Evolutionary conservation across 2,113 vertebrate species (phyloP).

Genomic region (Erythrolamprus reginae): DNA sequence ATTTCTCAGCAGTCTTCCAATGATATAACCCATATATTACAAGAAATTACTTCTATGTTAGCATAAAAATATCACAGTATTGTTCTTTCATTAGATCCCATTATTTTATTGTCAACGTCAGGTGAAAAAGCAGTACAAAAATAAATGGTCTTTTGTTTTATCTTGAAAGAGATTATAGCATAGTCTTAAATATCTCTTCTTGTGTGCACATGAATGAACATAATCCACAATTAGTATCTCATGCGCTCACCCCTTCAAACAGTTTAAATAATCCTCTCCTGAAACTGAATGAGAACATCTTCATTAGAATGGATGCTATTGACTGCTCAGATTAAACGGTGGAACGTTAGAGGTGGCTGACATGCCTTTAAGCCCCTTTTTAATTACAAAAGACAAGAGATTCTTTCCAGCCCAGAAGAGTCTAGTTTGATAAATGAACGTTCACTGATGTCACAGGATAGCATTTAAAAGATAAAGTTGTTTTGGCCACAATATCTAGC

Average conservation of each 20-base stretch:
- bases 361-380: constrained; percentile 14
- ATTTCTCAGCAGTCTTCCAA: neutral
- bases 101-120: neutral
- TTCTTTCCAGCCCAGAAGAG: neutral
- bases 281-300: constrained; percentile 13
- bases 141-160: neutral
- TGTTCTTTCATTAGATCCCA: neutral
- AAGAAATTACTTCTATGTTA: neutral
- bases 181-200: neutral
- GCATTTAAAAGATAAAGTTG: constrained; percentile 1
- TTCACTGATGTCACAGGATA: neutral
- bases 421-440: constrained; percentile 11
- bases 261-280: constrained; percentile 34
- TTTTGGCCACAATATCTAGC: neutral
- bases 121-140: neutral
- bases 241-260: constrained; percentile 20
- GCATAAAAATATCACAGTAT: neutral
- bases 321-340: constrained; percentile 34
- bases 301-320: constrained; percentile 29
- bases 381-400: constrained; percentile 24
- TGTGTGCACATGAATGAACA: constrained; percentile 29
- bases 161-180: neutral
- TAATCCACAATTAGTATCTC: constrained; percentile 22
- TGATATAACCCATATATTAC: neutral
- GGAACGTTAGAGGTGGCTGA: constrained; percentile 35